Evolutionary conservation across 2,113 vertebrate species (phyloP).

Genomic region (Aphelocoma coerulescens): DNA sequence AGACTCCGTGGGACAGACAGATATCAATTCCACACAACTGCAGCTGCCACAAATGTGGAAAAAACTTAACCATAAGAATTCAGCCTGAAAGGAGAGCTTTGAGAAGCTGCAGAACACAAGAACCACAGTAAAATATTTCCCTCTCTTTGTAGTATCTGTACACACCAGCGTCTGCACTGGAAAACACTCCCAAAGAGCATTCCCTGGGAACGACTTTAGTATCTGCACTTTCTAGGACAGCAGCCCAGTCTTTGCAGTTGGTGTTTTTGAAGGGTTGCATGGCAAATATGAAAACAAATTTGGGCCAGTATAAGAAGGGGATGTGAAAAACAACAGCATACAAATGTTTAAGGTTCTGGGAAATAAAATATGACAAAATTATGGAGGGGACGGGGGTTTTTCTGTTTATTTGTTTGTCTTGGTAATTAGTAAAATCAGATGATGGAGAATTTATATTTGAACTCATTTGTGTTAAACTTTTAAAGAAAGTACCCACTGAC

Average conservation of each 20-base stretch:
- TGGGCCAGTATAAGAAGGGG: neutral
- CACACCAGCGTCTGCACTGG: neutral
- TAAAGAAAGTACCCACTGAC: neutral
- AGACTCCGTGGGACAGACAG: neutral
- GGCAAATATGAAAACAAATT: neutral
- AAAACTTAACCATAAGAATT: neutral
- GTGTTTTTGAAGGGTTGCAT: neutral
- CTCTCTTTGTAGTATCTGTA: neutral
- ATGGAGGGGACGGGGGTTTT: accelerated
- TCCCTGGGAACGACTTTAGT: neutral
- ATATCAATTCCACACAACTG: neutral
- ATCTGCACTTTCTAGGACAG: neutral
- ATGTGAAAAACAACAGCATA: neutral
- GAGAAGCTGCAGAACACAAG: neutral
- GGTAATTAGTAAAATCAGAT: neutral
- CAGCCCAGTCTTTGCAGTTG: neutral
- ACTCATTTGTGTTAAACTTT: neutral
- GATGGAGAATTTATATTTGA: neutral
- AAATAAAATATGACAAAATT: neutral
- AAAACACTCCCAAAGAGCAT: neutral
- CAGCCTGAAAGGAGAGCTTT: neutral
- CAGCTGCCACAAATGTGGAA: neutral
- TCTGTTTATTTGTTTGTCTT: neutral
- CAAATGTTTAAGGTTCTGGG: neutral
- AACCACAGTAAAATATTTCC: neutral